These are phyloP conservation scores for Platycheirus rosarum DNA, from an alignment of 2,888 invertebrate genomes.

Conservation along the genomic window DNA sequence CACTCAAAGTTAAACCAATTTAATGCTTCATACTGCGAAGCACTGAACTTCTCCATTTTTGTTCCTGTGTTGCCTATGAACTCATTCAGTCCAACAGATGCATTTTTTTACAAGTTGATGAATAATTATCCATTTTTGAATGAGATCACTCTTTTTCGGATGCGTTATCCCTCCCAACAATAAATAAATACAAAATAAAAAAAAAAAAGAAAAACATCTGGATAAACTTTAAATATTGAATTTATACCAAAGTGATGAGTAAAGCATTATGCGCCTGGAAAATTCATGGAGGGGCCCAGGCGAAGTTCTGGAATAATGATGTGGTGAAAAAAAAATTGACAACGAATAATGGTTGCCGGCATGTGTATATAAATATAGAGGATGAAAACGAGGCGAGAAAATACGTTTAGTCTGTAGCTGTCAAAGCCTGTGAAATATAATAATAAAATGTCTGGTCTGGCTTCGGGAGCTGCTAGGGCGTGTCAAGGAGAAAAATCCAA, in stretches of 20 bases:
- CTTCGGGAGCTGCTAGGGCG: slow-evolving; percentile 35
- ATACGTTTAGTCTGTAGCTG: slow-evolving; percentile 24
- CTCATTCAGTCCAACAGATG: slow-evolving; percentile 46
- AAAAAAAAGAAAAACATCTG: slow-evolving; percentile 61
- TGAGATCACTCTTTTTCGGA: slow-evolving; percentile 34
- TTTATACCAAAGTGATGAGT: slow-evolving; percentile 62
- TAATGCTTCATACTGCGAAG: slow-evolving; percentile 33
- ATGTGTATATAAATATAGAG: slow-evolving; percentile 8
- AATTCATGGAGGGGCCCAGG: not conserved
- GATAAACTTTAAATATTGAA: slow-evolving; percentile 60
- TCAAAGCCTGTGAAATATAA: slow-evolving; percentile 38
- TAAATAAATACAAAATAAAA: too few species aligned
- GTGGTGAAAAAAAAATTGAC: slow-evolving; percentile 57
- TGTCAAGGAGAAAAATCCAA: slow-evolving; percentile 59
- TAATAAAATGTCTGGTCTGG: slow-evolving; percentile 46
- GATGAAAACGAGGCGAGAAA: slow-evolving; percentile 32
- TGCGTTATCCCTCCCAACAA: slow-evolving; percentile 20
- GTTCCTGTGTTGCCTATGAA: slow-evolving; percentile 10
- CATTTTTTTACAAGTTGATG: slow-evolving; percentile 48
- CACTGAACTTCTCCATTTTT: not conserved
- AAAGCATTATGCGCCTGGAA: slow-evolving; percentile 38
- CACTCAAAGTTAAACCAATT: slow-evolving; percentile 16
- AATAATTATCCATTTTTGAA: slow-evolving; percentile 64
- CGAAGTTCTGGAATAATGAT: slow-evolving; percentile 25
- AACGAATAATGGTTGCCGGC: slow-evolving; percentile 52